Evolutionary conservation across 1,140 invertebrate species (phyloP), one percentile per base, ranked within the genome.

Genomic region (Acromyrmex echinatior): DNA sequence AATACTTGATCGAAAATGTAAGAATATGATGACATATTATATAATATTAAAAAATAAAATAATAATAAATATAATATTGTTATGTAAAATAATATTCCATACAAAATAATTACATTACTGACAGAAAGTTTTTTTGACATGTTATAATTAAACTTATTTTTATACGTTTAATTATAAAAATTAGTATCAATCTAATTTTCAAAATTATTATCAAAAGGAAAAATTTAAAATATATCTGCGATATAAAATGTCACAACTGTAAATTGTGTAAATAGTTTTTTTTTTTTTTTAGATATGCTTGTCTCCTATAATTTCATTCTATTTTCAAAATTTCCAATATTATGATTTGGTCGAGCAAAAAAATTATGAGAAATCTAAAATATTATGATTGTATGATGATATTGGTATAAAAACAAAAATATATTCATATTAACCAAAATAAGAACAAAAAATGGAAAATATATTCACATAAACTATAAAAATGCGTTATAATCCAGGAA

Each of bases 11-110:
- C 10, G 7, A 58, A 71, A 21, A 60, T 60, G 5, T 31, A 65
- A 35, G 4, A 49, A 78, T 60, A 60, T 62, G 9, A 49, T 14
- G 16, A 58, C 3, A 39, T 3, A n/a, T 39, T 3, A 39, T 3
- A n/a, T 39, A 14, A 58, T 58, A 10, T 62, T 39, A 78, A 65
- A 63, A 35, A 39, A 25, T 77, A 12, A 77, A 62, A 39, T 45
- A 28, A 12, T 31, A 16, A 16, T 58, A n/a, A 76, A 39, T 58
- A 35, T 76, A n/a, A 7, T 74, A 60, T 14, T n/a, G 3, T 4
- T 70, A 25, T 49, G 45, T 49, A 49, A 39, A 70, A 2, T 39
- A 39, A 7, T 39, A 39, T 39, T 39, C 35, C 35, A 35, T 35
- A 35, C 6, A 39, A 39, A 39, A 39, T 2, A 70, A 51, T 68